Conservation (phyloP, 1,140 invertebrate genomes). For the Drosophila eugracilis region DNA sequence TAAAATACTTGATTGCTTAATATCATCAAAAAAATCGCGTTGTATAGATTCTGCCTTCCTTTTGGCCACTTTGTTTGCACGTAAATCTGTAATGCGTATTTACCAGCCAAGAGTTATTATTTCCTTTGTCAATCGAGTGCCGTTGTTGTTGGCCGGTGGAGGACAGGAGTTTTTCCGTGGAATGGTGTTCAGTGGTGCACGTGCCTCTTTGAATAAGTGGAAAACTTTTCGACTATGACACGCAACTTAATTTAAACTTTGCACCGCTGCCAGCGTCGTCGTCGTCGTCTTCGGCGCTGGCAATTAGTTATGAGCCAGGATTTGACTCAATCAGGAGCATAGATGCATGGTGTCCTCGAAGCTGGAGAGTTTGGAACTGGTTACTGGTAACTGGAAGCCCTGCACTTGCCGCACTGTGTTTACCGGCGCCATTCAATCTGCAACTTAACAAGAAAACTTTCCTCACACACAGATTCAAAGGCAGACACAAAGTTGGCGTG, state of each 20-base stretch:
- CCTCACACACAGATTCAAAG: conserved; percentile 1
- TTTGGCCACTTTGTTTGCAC: conserved; percentile 1
- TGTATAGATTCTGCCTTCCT: not conserved
- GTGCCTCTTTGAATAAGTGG: conserved; percentile 47
- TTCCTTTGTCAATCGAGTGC: not conserved
- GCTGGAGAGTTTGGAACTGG: not conserved
- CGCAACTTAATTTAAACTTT: conserved; percentile 78
- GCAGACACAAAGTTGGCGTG: conserved; percentile 11
- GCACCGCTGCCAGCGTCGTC: conserved; percentile 28
- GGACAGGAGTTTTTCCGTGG: conserved; percentile 5
- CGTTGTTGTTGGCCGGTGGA: not conserved
- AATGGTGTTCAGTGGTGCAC: conserved; percentile 11
- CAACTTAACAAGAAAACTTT: conserved; percentile 50
- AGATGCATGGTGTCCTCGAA: not conserved
- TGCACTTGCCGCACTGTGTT: conserved; percentile 25
- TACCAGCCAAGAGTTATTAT: not conserved
- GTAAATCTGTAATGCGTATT: conserved; percentile 4
- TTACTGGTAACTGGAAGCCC: not conserved
- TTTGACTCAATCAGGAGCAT: conserved; percentile 33
- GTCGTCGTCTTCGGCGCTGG: conserved; percentile 37
- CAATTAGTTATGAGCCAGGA: conserved; percentile 70
- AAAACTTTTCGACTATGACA: conserved; percentile 75
- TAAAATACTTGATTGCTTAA: not conserved
- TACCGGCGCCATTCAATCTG: conserved; percentile 47
- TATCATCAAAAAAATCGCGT: not conserved